These are phyloP conservation scores for Platanista minor DNA, from an alignment of 2,113 vertebrate genomes.

Conservation along the genomic window DNA sequence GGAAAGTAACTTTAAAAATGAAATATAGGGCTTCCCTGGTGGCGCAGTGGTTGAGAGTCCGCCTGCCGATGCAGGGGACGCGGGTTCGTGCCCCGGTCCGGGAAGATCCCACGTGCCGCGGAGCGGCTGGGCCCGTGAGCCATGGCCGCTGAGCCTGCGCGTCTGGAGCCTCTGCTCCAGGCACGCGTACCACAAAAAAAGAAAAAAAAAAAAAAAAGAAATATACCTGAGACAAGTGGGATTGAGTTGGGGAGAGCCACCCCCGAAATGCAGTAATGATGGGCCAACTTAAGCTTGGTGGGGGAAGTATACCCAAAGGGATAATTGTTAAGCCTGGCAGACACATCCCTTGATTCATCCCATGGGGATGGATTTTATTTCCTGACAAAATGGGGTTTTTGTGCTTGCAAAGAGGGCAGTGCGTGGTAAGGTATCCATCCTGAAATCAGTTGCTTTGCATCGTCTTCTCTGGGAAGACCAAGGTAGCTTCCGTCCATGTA, in stretches of 20 bases:
- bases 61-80: too few relatives aligned
- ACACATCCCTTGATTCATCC: not conserved
- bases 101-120: too few relatives aligned
- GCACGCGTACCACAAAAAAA: too few relatives aligned
- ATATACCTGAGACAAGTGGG: not conserved
- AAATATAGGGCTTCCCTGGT: too few relatives aligned
- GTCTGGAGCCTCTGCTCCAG: too few relatives aligned
- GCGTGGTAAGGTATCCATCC: fast-evolving
- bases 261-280: fast-evolving
- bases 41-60: too few relatives aligned
- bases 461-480: not conserved
- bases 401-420: too few relatives aligned
- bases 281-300: not conserved
- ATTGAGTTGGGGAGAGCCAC: not conserved
- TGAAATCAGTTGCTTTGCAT: not conserved
- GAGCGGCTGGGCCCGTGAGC: too few relatives aligned
- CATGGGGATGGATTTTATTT: not conserved
- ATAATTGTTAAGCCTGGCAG: not conserved
- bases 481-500: not conserved
- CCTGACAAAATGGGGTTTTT: not conserved
- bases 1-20: not conserved
- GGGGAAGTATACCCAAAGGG: not conserved
- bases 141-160: too few relatives aligned
- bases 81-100: too few relatives aligned
- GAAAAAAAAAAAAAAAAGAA: too few relatives aligned